phyloP scores from a whole-genome alignment of 2,797 vertebrate genomes.

The Eupleurogrammus muticus region DNA sequence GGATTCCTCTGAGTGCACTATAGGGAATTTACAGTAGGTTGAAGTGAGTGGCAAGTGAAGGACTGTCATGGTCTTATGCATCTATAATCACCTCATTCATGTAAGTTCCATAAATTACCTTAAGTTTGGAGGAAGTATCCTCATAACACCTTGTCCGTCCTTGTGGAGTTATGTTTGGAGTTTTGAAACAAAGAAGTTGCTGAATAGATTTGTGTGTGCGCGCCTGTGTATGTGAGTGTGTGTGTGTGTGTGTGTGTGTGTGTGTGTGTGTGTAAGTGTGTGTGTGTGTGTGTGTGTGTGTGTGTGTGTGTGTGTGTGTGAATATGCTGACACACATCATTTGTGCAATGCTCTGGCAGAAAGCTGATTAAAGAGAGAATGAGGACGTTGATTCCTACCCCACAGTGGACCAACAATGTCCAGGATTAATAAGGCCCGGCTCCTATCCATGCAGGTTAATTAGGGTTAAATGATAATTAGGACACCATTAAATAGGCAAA shows the following conservation, averaged over 20 bases:
- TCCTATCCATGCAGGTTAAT: constrained; percentile 84
- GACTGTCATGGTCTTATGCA: neutral
- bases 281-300: constrained; percentile 2
- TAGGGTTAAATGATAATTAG: constrained; percentile 88
- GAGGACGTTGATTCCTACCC: constrained; percentile 73
- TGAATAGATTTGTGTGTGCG: constrained; percentile 34
- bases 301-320: constrained; percentile 1
- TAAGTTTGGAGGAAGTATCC: constrained; percentile 37
- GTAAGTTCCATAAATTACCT: constrained; percentile 4
- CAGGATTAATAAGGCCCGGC: constrained; percentile 80
- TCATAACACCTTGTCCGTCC: constrained; percentile 44
- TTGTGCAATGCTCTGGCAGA: constrained; percentile 53
- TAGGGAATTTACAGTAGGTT: too few relatives aligned
- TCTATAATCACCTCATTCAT: neutral
- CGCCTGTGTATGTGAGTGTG: too few relatives aligned
- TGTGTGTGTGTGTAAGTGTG: constrained; percentile 3
- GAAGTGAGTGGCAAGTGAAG: neutral
- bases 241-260: too few relatives aligned
- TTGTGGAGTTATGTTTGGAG: constrained; percentile 51
- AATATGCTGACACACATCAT: constrained; percentile 27
- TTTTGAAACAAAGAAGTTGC: constrained; percentile 43
- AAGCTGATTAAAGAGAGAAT: constrained; percentile 80
- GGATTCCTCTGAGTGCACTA: neutral
- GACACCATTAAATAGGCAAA: constrained; percentile 81
- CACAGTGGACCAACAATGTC: constrained; percentile 74